Base-by-base conservation (phyloP, 2,888 invertebrate genomes). In the Tetrapedia diversipes region DNA sequence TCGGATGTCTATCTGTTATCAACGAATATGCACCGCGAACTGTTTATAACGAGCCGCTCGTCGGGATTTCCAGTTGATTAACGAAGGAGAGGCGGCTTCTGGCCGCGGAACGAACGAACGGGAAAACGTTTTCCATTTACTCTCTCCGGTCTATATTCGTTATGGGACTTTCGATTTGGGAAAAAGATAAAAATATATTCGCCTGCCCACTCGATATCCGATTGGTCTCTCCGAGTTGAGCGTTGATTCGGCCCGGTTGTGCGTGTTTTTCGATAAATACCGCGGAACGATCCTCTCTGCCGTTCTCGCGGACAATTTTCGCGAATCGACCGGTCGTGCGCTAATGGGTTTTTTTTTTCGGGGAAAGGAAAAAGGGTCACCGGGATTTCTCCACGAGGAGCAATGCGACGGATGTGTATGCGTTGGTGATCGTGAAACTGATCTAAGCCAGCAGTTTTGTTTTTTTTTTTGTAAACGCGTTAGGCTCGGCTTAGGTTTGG, bases 61-160 rank as follows among this genome's bases (percentile, higher is more conserved):
- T 32, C 22, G 54, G 56, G 24, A 56, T 70, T 56, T 37, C 37
- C 69, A 39, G 37, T 56, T 19, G 54, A 70, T 64, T 34, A 53
- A 61, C 60, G 39, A n/a, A n/a, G 3, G 24, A 37, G 19, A 1
- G 1, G 14, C 6, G 8, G 16, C 3, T 32, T 8, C 32, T 32
- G 32, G 32, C 32, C 32, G 32, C 8, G 32, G 32, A 1, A 3
- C 32, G 8, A 7, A n/a, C 65, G 43, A 53, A 14, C 45, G 3
- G 60, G 22, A 43, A 45, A 10, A 2, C n/a, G 10, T 39, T 67
- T 39, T 67, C 45, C 47, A 47, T 47, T 64, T 51, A 22, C 19
- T n/a, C n/a, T n/a, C n/a, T n/a, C n/a, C n/a, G 19, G 24, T 29
- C 16, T 47, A 24, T 59, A 47, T 59, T 47, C 27, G 66, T 67